A percentile compares a stretch with the other conserved stretches of the same genome.
phyloP scores from a whole-genome alignment of 2,113 vertebrate species.

The Malurus alboscapulatus region DNA sequence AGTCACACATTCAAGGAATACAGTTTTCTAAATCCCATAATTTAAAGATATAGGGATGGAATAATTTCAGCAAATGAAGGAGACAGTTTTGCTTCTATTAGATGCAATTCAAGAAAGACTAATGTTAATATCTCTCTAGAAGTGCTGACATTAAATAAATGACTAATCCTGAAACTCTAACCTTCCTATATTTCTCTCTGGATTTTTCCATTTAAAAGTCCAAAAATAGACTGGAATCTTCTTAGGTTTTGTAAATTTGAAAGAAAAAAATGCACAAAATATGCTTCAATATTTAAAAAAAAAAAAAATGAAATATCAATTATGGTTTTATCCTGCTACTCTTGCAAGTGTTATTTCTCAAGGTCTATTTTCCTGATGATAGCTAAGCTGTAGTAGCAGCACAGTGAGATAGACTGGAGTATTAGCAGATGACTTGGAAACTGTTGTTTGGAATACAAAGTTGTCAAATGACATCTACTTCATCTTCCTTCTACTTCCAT shows the following conservation, averaged over 20 bases:
- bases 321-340: background rate
- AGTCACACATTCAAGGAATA: background rate
- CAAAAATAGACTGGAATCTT: background rate
- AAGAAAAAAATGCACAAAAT: background rate
- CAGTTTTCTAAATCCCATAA: background rate
- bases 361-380: background rate
- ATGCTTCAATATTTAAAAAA: background rate
- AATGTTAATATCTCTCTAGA: fast-evolving
- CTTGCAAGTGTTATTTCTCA: background rate
- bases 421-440: background rate
- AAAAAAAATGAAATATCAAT: background rate
- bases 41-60: background rate
- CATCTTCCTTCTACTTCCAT: background rate
- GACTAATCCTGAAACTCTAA: background rate
- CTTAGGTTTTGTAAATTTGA: background rate
- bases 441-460: background rate
- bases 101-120: background rate
- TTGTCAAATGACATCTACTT: background rate
- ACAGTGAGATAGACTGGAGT: background rate
- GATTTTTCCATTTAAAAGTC: background rate
- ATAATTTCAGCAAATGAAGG: background rate
- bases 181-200: background rate
- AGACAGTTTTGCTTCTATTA: background rate
- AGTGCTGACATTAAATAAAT: background rate
- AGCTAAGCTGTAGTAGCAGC: background rate